phyloP scores from a whole-genome alignment of 2,797 vertebrate genomes.

The Urophycis tenuis region DNA sequence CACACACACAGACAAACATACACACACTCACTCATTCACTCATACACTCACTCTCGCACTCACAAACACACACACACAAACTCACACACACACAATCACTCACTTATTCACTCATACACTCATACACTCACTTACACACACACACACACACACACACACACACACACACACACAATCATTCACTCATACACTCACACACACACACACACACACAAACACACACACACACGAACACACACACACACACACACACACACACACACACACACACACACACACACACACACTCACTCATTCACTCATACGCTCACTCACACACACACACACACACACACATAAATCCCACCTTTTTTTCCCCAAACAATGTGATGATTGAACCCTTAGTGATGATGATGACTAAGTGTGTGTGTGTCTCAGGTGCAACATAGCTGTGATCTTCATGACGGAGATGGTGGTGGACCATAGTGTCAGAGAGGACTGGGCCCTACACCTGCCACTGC shows the following conservation, averaged over 20 bases:
- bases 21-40: conserved; percentile 23
- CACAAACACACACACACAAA: conserved; percentile 11
- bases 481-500: conserved; percentile 90
- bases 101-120: too few relatives aligned
- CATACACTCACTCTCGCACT: conserved; percentile 12
- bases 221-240: too few relatives aligned
- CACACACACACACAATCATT: too few relatives aligned
- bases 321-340: neutral
- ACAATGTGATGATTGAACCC: neutral
- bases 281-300: too few relatives aligned
- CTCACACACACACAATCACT: conserved; percentile 16
- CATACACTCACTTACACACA: too few relatives aligned
- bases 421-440: conserved; percentile 98
- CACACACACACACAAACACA: too few relatives aligned
- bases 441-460: conserved; percentile 99
- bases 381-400: neutral
- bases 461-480: conserved; percentile 98
- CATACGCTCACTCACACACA: conserved; percentile 12
- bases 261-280: too few relatives aligned
- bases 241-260: too few relatives aligned
- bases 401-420: conserved; percentile 68
- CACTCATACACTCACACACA: too few relatives aligned
- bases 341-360: neutral
- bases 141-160: too few relatives aligned
- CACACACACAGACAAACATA: too few relatives aligned